Evolutionary conservation across 2,113 vertebrate genomes (phyloP).

Genomic region (Zootoca vivipara): DNA sequence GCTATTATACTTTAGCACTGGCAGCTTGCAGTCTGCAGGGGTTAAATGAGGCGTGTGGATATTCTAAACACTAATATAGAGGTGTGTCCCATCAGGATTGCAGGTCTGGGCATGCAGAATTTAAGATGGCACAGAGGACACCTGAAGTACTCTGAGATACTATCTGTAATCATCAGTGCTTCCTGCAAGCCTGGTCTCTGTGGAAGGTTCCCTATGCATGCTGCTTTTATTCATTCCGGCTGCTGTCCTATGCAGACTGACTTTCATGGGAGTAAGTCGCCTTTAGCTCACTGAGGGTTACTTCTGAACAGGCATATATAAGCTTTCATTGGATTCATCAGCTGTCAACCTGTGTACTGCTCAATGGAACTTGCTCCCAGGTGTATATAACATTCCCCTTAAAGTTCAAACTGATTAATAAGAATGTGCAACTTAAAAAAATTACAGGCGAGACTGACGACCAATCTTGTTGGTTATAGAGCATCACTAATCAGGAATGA

Average conservation of each 20-base stretch:
- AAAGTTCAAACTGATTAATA: too few species aligned
- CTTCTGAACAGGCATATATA: not conserved
- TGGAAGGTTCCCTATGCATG: not conserved
- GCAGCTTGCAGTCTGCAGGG: slow-evolving; percentile 13
- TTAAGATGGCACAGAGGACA: not conserved
- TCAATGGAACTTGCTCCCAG: not conserved
- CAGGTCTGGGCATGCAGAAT: not conserved
- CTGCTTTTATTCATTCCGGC: not conserved
- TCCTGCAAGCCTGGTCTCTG: not conserved
- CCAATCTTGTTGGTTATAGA: too few species aligned
- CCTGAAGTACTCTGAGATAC: not conserved
- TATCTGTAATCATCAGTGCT: not conserved
- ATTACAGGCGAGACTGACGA: too few species aligned
- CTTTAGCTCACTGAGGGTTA: not conserved
- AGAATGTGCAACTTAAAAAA: too few species aligned
- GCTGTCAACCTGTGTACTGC: too few species aligned
- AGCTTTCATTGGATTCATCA: not conserved
- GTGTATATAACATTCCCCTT: too few species aligned
- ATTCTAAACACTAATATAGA: not conserved
- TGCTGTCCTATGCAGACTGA: not conserved
- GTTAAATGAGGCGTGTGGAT: not conserved
- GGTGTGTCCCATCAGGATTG: not conserved
- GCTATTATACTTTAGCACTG: slow-evolving; percentile 16
- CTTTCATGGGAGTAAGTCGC: not conserved
- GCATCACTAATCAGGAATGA: not conserved